Percentiles rank a stretch among this genome's conserved stretches.
Conservation (phyloP, 2,113 vertebrate species). For the Cheirogaleus medius region DNA sequence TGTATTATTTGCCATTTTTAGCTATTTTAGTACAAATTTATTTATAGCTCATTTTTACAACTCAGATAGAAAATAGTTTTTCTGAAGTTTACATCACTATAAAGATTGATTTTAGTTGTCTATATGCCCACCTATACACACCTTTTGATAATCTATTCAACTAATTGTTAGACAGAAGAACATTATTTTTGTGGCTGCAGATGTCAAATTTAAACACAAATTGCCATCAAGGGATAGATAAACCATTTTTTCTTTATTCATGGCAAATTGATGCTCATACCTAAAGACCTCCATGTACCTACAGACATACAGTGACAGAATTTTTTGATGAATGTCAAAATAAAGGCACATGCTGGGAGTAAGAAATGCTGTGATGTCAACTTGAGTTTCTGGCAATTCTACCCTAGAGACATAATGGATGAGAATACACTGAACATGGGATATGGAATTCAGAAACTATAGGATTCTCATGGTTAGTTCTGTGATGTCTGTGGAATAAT, state of each 20-base stretch:
- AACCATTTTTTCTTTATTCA: not conserved
- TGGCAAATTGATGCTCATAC: not conserved
- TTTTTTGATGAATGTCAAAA: conserved; percentile 57
- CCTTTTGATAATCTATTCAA: not conserved
- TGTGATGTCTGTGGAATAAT: conserved; percentile 47
- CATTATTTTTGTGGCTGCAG: not conserved
- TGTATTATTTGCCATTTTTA: not conserved
- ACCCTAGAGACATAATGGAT: conserved; percentile 37
- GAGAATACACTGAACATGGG: not conserved
- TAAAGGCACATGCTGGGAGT: not conserved
- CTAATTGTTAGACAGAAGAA: not conserved
- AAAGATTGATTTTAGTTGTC: not conserved
- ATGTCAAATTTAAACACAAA: not conserved
- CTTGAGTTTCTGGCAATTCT: conserved; percentile 44
- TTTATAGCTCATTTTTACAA: not conserved
- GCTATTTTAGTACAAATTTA: not conserved
- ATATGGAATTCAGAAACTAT: conserved; percentile 4
- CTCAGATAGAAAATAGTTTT: not conserved
- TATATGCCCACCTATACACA: not conserved
- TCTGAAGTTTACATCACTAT: not conserved
- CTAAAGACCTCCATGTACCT: not conserved
- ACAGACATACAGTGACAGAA: not conserved
- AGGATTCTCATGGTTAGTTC: conserved; percentile 40
- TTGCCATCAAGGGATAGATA: not conserved
- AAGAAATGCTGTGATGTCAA: conserved; percentile 14